Percentiles rank a stretch among this genome's conserved stretches.
Evolutionary conservation across 2,888 invertebrate species (phyloP).

Genomic region (Agrotis ipsilon): DNA sequence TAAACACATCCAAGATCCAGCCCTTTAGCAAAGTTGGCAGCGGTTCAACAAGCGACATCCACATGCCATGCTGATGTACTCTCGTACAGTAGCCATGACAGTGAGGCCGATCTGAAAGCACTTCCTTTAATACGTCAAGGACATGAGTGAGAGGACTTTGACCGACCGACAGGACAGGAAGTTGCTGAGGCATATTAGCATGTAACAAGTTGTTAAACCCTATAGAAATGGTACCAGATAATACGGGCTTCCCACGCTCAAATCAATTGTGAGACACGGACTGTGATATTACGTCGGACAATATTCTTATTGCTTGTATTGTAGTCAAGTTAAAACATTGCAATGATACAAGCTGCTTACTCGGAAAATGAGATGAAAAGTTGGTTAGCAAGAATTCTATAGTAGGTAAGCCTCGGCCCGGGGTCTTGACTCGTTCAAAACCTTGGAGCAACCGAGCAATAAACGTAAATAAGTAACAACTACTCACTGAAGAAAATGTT

Average conservation of each 20-base stretch:
- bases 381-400: conserved; percentile 4
- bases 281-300: conserved; percentile 49
- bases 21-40: conserved; percentile 63
- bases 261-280: conserved; percentile 70
- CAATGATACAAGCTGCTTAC: conserved; percentile 30
- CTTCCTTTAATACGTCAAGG: conserved; percentile 61
- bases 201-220: conserved; percentile 68
- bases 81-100: conserved; percentile 58
- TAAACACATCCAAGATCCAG: conserved; percentile 49
- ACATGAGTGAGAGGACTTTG: conserved; percentile 59
- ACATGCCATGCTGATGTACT: conserved; percentile 55
- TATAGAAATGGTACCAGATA: conserved; percentile 72
- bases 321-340: conserved; percentile 28
- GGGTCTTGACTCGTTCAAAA: conserved; percentile 4
- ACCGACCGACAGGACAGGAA: conserved; percentile 60
- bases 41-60: conserved; percentile 58
- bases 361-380: conserved; percentile 21
- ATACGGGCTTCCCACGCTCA: conserved; percentile 79
- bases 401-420: conserved; percentile 2
- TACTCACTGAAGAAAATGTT: conserved; percentile 32
- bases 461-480: conserved; percentile 41
- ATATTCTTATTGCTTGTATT: conserved; percentile 52
- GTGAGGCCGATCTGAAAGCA: conserved; percentile 58
- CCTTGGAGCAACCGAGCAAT: conserved; percentile 18
- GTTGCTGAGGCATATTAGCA: conserved; percentile 65